Evolutionary conservation across 2,797 vertebrate species (phyloP), one percentile per base, ranked within the genome.

Genomic region (Astyanax mexicanus): DNA sequence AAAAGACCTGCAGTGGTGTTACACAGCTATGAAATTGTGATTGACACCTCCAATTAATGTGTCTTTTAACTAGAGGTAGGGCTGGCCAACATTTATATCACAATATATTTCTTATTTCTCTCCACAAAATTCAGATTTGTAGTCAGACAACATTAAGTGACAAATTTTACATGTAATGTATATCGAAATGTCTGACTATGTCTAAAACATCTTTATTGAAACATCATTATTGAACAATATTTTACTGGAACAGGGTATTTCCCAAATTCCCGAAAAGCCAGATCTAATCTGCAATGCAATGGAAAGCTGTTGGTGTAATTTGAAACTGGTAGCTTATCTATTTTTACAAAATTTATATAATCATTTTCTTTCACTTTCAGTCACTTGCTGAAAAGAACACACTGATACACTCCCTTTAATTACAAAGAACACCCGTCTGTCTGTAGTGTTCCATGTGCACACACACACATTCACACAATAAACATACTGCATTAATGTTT

Each of bases 401-500:
- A 23, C 13, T 4, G 19, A 35, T 13, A n/a, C 58, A 12, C 58
- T 21, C 35, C 58, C 58, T 61, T 58, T 40, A 38, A 61, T 38
- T 61, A 40, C 3, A 57, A 23, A 29, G 52, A 29, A 29, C 23
- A 29, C 25, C 25, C 11, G 55, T 55, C 25, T 17, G 12, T 65
- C 23, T 60, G 23, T 6, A 8, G 23, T 42, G 21, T 62, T 42
- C 19, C 19, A 27, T n/a, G n/a, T n/a, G 19, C 15, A 17, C 61
- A 21, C 23, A 7, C 15, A 58, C 8, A 42, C 49, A 57, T 49
- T 51, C n/a, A 67, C 25, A 42, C 19, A 27, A 67, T 19, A 35
- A 15, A 13, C n/a, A 70, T 12, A 40, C 19, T 52, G 27, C n/a
- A 47, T 62, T 72, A 74, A 80, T 75, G 1, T 52, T 77, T 72